Conservation (phyloP, 2,113 vertebrate genomes). For the Catharus minimus region DNA sequence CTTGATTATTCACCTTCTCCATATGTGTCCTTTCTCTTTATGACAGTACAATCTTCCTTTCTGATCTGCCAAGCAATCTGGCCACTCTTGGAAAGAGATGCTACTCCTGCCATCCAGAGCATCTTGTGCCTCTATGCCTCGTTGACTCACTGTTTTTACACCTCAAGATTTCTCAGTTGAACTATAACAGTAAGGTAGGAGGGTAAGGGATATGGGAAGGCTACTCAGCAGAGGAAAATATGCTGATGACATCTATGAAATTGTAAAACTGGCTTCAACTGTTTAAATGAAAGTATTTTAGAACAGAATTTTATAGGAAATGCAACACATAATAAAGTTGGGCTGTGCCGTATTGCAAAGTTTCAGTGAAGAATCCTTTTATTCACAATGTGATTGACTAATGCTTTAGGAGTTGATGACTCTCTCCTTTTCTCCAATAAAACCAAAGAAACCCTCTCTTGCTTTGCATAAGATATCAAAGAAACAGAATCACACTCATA, state of each 20-base stretch:
- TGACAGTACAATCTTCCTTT: not conserved
- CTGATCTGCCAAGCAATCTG: not conserved
- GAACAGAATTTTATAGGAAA: not conserved
- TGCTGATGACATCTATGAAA: not conserved
- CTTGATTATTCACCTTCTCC: not conserved
- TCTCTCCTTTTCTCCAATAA: not conserved
- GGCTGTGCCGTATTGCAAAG: not conserved
- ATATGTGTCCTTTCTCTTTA: not conserved
- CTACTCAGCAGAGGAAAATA: not conserved
- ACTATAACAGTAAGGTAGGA: not conserved
- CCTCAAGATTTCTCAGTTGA: not conserved
- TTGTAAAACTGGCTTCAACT: not conserved
- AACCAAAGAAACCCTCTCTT: not conserved
- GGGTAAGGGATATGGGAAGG: not conserved
- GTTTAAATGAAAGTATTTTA: not conserved
- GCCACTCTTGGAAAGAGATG: not conserved
- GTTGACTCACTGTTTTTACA: not conserved
- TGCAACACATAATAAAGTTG: not conserved
- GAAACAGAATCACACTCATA: not conserved
- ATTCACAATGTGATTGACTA: not conserved
- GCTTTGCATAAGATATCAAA: not conserved
- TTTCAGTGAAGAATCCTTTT: not conserved
- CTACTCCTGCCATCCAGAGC: not conserved
- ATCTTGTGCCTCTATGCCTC: constrained; percentile 8
- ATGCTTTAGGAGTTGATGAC: not conserved